These are phyloP conservation scores for Cyclura pinguis DNA, from an alignment of 2,797 vertebrate genomes.

Conservation along the genomic window DNA sequence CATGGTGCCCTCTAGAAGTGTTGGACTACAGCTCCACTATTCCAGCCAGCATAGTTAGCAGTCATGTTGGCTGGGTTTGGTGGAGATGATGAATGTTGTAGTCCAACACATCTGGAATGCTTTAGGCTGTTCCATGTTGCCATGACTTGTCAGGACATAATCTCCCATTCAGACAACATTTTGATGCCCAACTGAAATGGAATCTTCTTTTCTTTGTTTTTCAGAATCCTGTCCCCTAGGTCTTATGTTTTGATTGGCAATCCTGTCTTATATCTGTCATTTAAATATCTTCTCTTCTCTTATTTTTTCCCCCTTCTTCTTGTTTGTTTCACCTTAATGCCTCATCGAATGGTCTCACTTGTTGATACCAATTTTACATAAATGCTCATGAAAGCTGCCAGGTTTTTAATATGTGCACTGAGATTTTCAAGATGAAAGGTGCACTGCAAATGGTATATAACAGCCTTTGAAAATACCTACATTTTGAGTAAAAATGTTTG, in stretches of 20 bases:
- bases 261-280: background rate
- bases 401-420: slow-evolving; percentile 21
- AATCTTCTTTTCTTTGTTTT: slow-evolving; percentile 6
- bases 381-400: slow-evolving; percentile 11
- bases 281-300: slow-evolving; percentile 24
- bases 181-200: background rate
- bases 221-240: background rate
- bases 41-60: too few species aligned
- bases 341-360: slow-evolving; percentile 3
- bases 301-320: slow-evolving; percentile 5
- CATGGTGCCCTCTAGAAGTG: too few species aligned
- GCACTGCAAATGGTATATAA: background rate
- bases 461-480: slow-evolving; percentile 8
- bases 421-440: background rate
- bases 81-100: too few species aligned
- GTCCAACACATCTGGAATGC: too few species aligned
- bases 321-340: slow-evolving; percentile 36
- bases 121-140: background rate
- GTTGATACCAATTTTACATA: slow-evolving; percentile 36
- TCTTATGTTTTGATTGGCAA: slow-evolving; percentile 19
- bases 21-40: too few species aligned
- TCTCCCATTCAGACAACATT: background rate
- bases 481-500: slow-evolving; percentile 13
- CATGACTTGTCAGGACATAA: background rate
- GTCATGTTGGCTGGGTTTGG: too few species aligned